Evolutionary conservation across 2,113 vertebrate genomes (phyloP).

Genomic region (Chaetorhynchus papuensis): DNA sequence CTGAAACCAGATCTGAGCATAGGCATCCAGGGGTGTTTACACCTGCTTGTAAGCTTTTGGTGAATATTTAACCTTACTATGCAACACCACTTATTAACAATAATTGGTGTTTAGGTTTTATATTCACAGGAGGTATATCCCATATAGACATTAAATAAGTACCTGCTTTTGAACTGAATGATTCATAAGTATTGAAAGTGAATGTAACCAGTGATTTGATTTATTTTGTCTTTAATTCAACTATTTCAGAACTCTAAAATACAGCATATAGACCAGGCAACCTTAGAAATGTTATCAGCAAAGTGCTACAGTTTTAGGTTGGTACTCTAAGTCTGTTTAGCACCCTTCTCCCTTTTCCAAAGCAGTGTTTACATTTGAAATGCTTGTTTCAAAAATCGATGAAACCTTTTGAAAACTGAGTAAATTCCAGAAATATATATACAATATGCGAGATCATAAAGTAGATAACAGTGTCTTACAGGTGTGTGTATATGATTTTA

Average conservation of each 20-base stretch:
- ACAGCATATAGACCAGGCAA: not conserved
- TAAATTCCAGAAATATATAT: not conserved
- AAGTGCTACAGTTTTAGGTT: not conserved
- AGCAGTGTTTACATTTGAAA: not conserved
- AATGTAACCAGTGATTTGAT: not conserved
- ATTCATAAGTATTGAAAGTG: not conserved
- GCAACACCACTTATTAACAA: not conserved
- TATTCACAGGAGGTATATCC: not conserved
- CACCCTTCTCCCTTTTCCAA: not conserved
- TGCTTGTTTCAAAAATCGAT: not conserved
- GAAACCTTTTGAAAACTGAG: not conserved
- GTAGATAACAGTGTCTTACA: not conserved
- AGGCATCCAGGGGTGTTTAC: not conserved
- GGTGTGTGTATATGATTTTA: not conserved
- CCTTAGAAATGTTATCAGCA: not conserved
- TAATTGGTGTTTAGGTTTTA: constrained; percentile 37
- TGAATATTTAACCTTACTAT: not conserved
- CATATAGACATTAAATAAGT: constrained; percentile 4
- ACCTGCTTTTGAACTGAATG: constrained; percentile 10
- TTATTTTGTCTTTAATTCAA: not conserved
- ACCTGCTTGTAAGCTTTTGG: not conserved
- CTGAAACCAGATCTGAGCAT: not conserved
- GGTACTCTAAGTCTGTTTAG: not conserved
- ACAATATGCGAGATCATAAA: not conserved
- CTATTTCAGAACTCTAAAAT: not conserved